Percentiles rank a stretch among this genome's conserved stretches.
Conservation (phyloP, 92 coral and sea anemone species). For the Pocillopora grandis region DNA sequence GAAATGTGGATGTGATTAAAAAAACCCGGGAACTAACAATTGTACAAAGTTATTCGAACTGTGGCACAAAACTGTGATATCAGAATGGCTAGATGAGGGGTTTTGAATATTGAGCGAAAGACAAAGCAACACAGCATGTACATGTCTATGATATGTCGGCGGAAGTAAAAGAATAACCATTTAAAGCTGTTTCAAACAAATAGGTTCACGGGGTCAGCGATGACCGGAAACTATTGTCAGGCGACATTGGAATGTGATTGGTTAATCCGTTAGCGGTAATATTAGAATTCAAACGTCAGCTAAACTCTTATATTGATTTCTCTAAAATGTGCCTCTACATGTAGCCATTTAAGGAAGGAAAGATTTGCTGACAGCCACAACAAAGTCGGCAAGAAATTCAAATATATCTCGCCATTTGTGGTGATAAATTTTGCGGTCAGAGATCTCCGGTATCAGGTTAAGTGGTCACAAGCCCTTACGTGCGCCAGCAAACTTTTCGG, state of each 20-base stretch:
- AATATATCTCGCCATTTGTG: not conserved
- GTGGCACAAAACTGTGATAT: too few species aligned
- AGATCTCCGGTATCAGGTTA: not conserved
- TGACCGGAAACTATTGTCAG: conserved; percentile 16
- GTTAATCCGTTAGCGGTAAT: not conserved
- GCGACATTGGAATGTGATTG: conserved; percentile 7
- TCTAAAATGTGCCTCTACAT: not conserved
- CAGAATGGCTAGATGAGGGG: too few species aligned
- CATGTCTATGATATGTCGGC: not conserved
- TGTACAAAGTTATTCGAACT: too few species aligned
- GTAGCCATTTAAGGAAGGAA: conserved; percentile 13
- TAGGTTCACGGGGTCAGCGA: not conserved
- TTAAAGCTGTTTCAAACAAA: conserved; percentile 1
- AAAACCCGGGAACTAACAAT: too few species aligned
- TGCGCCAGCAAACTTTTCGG: not conserved
- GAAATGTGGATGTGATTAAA: too few species aligned
- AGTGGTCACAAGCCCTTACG: not conserved
- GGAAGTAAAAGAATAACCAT: conserved; percentile 10
- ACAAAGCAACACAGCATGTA: not conserved
- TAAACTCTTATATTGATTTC: not conserved
- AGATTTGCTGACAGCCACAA: not conserved
- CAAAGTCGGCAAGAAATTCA: conserved; percentile 17
- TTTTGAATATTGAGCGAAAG: too few species aligned
- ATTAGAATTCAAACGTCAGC: not conserved
- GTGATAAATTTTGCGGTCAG: not conserved